phyloP scores from a whole-genome alignment of 2,888 invertebrate species.

The Entomobrya proxima region DNA sequence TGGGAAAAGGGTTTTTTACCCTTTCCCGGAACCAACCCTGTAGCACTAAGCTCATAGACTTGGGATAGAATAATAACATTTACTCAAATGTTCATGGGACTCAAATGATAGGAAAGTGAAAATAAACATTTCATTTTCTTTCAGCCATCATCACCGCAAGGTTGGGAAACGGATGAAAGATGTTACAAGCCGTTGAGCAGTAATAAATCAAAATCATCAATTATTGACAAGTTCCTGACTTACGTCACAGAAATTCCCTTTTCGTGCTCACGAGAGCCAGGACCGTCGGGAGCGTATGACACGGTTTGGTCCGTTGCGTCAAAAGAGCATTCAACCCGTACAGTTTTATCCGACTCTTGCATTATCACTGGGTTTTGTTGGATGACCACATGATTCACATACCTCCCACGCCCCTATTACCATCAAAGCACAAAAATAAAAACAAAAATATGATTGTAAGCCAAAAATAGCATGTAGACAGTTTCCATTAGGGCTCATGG shows the following conservation, averaged over 20 bases:
- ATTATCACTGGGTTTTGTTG: constrained; percentile 79
- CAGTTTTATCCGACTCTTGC: constrained; percentile 78
- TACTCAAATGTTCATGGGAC: too few species aligned
- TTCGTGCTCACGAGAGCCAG: constrained; percentile 76
- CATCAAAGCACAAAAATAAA: neutral
- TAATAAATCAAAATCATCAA: neutral
- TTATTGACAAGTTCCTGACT: constrained; percentile 64
- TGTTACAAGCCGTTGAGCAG: too few species aligned
- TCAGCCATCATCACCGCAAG: too few species aligned
- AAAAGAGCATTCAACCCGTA: constrained; percentile 78
- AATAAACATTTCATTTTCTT: too few species aligned
- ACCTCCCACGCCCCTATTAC: constrained; percentile 77
- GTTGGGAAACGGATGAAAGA: neutral
- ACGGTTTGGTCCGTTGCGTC: constrained; percentile 78
- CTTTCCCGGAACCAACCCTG: too few species aligned
- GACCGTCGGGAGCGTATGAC: constrained; percentile 77
- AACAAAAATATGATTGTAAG: too few species aligned
- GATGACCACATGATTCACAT: constrained; percentile 78
- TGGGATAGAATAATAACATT: too few species aligned
- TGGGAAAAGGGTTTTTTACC: too few species aligned
- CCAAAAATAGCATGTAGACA: neutral
- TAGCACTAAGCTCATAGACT: too few species aligned
- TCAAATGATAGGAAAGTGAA: too few species aligned
- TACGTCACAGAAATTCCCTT: constrained; percentile 78
- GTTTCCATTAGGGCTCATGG: neutral